Conservation (phyloP, 2,113 vertebrate species). For the Bos taurus region DNA sequence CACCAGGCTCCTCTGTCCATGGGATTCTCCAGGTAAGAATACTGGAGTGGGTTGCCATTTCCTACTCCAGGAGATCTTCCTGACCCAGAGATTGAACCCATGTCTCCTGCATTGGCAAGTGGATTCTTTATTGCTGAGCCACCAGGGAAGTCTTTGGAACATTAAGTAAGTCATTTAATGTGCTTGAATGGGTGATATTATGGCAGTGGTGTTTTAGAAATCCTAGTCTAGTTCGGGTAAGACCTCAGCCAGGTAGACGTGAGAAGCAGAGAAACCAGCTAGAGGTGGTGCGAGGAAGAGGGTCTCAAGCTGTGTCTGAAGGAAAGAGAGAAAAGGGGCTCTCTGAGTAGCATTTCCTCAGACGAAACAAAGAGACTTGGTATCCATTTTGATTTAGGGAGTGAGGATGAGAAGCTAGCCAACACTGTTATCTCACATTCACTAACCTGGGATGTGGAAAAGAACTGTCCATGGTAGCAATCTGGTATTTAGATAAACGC, state of each 20-base stretch:
- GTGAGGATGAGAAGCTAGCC: background rate
- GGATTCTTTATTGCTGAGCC: background rate
- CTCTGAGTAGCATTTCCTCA: background rate
- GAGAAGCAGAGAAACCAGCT: background rate
- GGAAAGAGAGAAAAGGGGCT: background rate
- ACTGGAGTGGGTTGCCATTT: background rate
- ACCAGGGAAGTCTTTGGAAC: background rate
- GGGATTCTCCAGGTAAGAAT: background rate
- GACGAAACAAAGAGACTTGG: background rate
- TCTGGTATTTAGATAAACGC: background rate
- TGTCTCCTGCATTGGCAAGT: background rate
- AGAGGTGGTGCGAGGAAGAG: background rate
- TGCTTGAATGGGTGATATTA: background rate
- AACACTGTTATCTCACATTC: background rate
- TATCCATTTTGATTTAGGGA: background rate
- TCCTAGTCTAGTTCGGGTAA: background rate
- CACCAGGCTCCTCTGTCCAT: background rate
- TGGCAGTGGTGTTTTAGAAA: background rate
- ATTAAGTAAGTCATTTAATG: background rate
- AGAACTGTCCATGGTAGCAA: background rate
- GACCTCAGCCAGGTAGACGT: background rate
- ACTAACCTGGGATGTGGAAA: background rate
- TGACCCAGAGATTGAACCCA: background rate
- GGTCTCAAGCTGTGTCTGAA: too few species aligned
- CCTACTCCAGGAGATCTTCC: background rate